Base-by-base conservation (phyloP, 2,888 invertebrate genomes). In the Drosophila suboccidentalis region DNA sequence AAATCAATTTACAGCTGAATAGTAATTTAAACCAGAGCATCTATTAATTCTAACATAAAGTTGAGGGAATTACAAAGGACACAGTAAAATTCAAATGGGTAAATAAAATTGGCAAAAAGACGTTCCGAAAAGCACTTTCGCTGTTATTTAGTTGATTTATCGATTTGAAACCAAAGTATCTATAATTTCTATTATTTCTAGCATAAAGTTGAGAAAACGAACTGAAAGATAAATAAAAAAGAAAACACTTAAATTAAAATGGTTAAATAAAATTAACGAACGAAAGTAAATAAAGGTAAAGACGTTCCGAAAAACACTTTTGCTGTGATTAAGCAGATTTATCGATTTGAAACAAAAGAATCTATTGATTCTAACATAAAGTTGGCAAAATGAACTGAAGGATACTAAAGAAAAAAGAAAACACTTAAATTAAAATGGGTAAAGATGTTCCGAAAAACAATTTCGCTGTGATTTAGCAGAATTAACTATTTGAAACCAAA, bases 81-180 rank as follows among this genome's bases (percentile, higher is more conserved):
- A 39, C 15, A 39, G 15, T 39, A 0, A 39, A 39, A 15, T n/a
- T 15, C 3, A 26, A 26, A 26, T 26, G 26, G 26, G 0, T 6
- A 5, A 26, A 26, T 26, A 26, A 26, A 26, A 26, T 26, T 26
- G 26, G 5, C 5, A 6, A 26, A 26, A 39, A 15, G n/a, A n/a
- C 38, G 38, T 11, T 36, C 36, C 36, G 10, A 36, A 13, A 13
- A 13, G 8, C 39, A 39, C 39, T 39, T 39, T n/a, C n/a, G 38
- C 38, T 38, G n/a, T 38, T 1, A 19, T 43, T 19, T 38, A 4
- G 36, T n/a, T n/a, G 5, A 22, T 15, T n/a, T 71, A 71, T 71
- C 41, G 17, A 38, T 38, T 38, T 36, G 36, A 9, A 36, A 34
- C 4, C 17, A 10, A 50, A 50, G 50, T 6, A 22, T 43, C 43